Percentiles rank a stretch among this genome's conserved stretches.
These are phyloP conservation scores for Pardalotus punctatus DNA, from an alignment of 2,113 vertebrate species.

Conservation along the genomic window DNA sequence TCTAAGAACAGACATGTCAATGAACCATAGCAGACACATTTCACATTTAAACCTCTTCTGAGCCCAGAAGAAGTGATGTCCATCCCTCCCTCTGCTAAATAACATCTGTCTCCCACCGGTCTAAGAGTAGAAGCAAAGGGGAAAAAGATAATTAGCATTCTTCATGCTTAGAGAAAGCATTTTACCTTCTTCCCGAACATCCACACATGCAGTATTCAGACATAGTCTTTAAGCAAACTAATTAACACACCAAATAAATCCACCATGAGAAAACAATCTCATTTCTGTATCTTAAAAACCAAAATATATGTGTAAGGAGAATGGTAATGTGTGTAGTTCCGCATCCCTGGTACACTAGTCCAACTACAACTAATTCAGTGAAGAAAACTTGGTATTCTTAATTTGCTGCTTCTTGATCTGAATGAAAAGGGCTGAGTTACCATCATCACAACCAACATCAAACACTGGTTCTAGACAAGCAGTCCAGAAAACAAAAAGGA, in stretches of 20 bases:
- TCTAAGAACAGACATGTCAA: not conserved
- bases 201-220: not conserved
- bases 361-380: not conserved
- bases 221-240: not conserved
- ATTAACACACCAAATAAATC: conserved; percentile 8
- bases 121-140: not conserved
- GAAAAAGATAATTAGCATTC: not conserved
- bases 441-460: not conserved
- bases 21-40: not conserved
- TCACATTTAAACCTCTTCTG: not conserved
- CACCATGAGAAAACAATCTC: not conserved
- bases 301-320: not conserved
- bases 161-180: not conserved
- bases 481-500: not conserved
- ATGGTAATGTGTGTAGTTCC: not conserved
- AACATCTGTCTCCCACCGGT: not conserved
- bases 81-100: not conserved
- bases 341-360: not conserved
- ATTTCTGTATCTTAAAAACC: not conserved
- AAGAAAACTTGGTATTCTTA: not conserved
- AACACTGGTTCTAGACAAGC: not conserved
- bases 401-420: not conserved
- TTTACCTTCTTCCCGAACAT: not conserved
- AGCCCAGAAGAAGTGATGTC: not conserved
- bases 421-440: not conserved